Evolutionary conservation across 2,888 invertebrate genomes (phyloP), one percentile per base, ranked within the genome.

Genomic region (Atherix ibis): DNA sequence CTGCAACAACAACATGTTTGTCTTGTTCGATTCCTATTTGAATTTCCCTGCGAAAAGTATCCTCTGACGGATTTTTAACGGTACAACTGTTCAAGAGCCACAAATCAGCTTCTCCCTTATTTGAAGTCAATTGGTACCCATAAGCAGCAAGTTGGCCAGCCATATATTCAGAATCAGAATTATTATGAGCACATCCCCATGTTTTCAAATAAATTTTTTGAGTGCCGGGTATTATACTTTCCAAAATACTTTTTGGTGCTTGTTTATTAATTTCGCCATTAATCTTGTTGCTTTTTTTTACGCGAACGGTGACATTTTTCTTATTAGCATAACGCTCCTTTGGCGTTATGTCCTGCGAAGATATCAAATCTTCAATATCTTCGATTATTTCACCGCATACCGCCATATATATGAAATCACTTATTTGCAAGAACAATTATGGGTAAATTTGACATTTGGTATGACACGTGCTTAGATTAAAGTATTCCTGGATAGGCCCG

Each of bases 181-280:
- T 92, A 60, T 98, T 98, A 64, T 98, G 97, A 0, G 94, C 83
- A 58, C 95, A 97, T 4, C 95, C 95, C 95, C 94, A 95, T 37
- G 94, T 95, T 62, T 89, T 89, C 2, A 94, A 71, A 48, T 76
- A 89, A 29, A 91, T 71, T 28, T 67, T 75, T 58, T 84, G 77
- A 0, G 83, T 84, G 2, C 89, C 73, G 48, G 73, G 73, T 16
- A 73, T 70, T 31, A 72, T 65, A 55, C 71, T 72, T 45, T 70
- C 66, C 36, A 70, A 52, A 33, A 69, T 59, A 35, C 63, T 53
- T 46, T 64, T 67, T 2, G 28, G 38, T 18, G 13, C 12, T 5
- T 19, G 17, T n/a, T 29, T 29, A 3, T 16, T 18, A 1, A 8
- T 13, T 10, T 37, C 39, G 26, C 54, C 56, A 17, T 16, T 18